A percentile compares a stretch with the other conserved stretches of the same genome.
Evolutionary conservation across 64 coral and sea anemone species (phyloP).

Genomic region (Actinia equina): DNA sequence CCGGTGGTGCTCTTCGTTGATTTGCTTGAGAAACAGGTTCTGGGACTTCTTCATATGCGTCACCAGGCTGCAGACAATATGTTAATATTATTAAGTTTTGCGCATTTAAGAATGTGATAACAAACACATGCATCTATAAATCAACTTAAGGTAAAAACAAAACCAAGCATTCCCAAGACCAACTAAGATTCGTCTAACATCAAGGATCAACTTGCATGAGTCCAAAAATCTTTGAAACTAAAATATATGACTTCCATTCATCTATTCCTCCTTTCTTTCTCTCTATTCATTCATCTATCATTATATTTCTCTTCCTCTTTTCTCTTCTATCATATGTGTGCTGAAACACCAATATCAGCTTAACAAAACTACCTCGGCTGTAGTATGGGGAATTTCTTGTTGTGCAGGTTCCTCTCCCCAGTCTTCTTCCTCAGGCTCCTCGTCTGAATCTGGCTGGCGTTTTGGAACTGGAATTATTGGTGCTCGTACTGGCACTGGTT

Average conservation of each 20-base stretch:
- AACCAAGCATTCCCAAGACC: no score
- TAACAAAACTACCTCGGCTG: background rate
- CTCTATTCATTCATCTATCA: no score
- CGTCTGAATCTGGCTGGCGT: conserved; percentile 3
- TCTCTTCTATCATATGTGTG: no score
- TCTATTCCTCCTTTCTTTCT: no score
- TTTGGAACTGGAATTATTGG: background rate
- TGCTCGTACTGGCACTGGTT: conserved; percentile 3
- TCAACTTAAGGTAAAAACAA: no score
- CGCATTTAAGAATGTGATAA: no score
- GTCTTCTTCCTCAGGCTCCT: background rate
- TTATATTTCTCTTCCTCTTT: no score
- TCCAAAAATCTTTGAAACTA: no score
- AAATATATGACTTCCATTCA: no score
- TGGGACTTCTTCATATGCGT: conserved; percentile 16
- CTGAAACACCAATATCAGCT: background rate
- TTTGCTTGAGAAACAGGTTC: background rate
- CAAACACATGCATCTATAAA: no score
- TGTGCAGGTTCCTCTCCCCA: conserved; percentile 9
- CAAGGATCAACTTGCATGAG: no score
- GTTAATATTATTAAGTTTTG: background rate
- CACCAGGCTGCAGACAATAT: background rate
- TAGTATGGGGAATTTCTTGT: background rate
- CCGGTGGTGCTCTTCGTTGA: background rate
- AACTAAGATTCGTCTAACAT: no score